Conservation (phyloP, 2,797 vertebrate species). For the Mustela erminea region DNA sequence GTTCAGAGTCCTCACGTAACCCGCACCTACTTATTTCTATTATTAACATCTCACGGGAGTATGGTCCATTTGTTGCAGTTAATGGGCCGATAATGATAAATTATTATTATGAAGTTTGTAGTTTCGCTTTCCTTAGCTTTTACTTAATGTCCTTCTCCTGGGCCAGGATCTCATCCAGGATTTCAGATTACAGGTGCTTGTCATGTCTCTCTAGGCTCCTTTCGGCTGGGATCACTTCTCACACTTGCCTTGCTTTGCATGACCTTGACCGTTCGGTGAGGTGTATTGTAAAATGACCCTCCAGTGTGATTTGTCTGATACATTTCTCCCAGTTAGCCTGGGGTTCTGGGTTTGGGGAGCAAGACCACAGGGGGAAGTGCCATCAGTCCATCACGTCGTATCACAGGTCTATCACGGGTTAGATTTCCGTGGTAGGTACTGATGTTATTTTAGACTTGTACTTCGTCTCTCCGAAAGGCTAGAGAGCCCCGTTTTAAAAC, state of each 20-base stretch:
- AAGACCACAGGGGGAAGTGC: not conserved
- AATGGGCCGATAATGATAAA: conserved; percentile 59
- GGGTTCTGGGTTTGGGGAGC: not conserved
- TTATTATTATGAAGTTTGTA: not conserved
- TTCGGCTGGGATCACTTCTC: not conserved
- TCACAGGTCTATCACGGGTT: too few relatives aligned
- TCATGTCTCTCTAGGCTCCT: not conserved
- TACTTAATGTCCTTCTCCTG: not conserved
- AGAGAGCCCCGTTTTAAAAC: not conserved
- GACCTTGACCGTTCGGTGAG: not conserved
- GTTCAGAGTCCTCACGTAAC: not conserved
- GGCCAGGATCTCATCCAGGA: not conserved
- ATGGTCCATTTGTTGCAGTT: conserved; percentile 57
- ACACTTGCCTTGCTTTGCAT: not conserved
- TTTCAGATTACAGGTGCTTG: not conserved
- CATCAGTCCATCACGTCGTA: too few relatives aligned
- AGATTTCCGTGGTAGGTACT: not conserved
- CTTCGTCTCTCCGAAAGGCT: not conserved
- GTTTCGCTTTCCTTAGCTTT: conserved; percentile 46
- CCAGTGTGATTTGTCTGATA: not conserved
- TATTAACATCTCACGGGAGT: conserved; percentile 51
- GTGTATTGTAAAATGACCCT: not conserved
- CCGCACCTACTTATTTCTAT: not conserved
- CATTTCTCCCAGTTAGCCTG: not conserved
- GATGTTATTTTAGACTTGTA: not conserved